Evolutionary conservation across 1,140 invertebrate genomes (phyloP), one percentile per base, ranked within the genome.

Genomic region (Acyrthosiphon pisum): DNA sequence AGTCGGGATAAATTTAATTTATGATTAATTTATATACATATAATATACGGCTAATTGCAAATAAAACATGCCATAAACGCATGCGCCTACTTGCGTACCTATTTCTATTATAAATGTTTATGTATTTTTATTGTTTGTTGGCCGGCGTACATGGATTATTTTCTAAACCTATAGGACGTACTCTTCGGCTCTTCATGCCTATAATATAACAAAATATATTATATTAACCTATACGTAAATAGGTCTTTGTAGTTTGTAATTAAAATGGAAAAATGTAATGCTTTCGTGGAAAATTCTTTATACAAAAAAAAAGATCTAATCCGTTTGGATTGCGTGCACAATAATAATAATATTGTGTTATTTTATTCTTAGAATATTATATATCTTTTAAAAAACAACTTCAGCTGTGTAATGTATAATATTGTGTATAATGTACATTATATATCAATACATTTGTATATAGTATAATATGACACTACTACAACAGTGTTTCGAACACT

Each of bases 21-120:
- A 46, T 46, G n/a, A 46, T 46, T 86, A 44, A 76, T 26, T 86
- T 8, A 86, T 86, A 44, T 30, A 30, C 83, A 86, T 86, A 46
- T 26, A n/a, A n/a, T 7, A 53, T 6, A n/a, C 60, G 0, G 14
- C 30, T 76, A 76, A 76, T 76, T 76, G 14, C 60, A 76, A 76
- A 76, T n/a, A 76, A 4, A 14, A 76, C 60, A 11, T 76, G 18
- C 60, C 60, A 76, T 76, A 76, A 76, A 76, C n/a, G 30, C n/a
- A 76, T n/a, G 56, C 30, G 30, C 60, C n/a, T 68, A 68, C 60
- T n/a, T 14, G 30, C 30, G 30, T 68, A 50, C 50, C 50, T 53
- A 76, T 76, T 76, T 76, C 60, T n/a, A 76, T 35, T 35, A 76
- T 76, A n/a, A 76, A n/a, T 76, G 60, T 76, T n/a, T 76, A n/a